These are phyloP conservation scores for Corythaixoides concolor DNA, from an alignment of 2,113 vertebrate species.

Conservation along the genomic window DNA sequence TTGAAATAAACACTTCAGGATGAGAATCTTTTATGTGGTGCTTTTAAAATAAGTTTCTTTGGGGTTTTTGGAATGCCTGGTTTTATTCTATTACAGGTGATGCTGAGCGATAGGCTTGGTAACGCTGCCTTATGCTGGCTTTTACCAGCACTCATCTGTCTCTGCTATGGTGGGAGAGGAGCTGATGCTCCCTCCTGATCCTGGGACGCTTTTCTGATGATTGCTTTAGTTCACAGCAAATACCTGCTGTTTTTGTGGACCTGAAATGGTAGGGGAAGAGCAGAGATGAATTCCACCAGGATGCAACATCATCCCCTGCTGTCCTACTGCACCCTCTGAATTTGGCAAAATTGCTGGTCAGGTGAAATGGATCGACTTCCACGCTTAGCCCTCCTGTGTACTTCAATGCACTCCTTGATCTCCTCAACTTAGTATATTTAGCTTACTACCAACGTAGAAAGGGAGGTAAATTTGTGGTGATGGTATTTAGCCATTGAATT, in stretches of 20 bases:
- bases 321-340: neutral
- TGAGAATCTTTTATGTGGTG: neutral
- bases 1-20: neutral
- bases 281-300: neutral
- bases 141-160: neutral
- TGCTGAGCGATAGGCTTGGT: neutral
- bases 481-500: neutral
- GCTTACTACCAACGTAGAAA: neutral
- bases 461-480: neutral
- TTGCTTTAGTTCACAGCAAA: neutral
- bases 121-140: neutral
- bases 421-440: neutral
- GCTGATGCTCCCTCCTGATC: neutral
- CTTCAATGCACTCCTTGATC: neutral
- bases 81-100: neutral
- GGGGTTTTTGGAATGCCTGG: neutral
- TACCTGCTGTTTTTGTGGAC: neutral
- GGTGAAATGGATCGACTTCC: neutral
- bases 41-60: neutral
- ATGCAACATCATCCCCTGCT: neutral
- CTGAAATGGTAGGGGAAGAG: neutral
- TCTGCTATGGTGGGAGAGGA: neutral
- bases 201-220: neutral
- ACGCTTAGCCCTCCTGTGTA: neutral
- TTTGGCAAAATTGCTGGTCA: neutral